These are phyloP conservation scores for Trachelus iudaicus DNA, from an alignment of 2,888 invertebrate species.

Conservation along the genomic window DNA sequence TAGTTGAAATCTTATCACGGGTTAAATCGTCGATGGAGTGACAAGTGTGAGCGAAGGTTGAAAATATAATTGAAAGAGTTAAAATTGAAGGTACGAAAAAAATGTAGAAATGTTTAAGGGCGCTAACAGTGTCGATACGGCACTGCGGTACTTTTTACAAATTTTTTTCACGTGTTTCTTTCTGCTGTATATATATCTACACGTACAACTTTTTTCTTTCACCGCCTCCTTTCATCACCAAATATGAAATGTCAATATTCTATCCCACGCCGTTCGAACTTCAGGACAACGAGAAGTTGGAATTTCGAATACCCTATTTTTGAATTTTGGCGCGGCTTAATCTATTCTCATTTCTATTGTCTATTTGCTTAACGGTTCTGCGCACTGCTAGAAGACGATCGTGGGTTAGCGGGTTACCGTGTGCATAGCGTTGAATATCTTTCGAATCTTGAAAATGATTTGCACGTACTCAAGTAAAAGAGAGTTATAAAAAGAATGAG, in stretches of 20 bases:
- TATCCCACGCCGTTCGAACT: conserved; percentile 2
- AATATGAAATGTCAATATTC: conserved; percentile 40
- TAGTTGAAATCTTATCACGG: neutral
- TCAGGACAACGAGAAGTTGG: neutral
- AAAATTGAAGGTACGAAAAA: neutral
- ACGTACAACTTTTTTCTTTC: neutral
- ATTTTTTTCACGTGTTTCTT: conserved; percentile 10
- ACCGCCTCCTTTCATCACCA: neutral
- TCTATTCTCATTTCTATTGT: neutral
- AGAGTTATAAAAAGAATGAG: no score
- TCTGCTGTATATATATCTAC: neutral
- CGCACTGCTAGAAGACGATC: neutral
- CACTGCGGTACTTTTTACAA: conserved; percentile 23
- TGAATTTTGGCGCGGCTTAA: neutral
- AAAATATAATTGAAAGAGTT: neutral
- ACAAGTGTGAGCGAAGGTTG: neutral
- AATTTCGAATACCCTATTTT: neutral
- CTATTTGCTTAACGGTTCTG: neutral
- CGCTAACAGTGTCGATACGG: neutral
- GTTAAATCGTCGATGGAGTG: neutral
- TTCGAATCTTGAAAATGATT: neutral
- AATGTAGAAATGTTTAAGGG: neutral
- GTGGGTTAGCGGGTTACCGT: neutral
- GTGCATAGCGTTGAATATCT: neutral
- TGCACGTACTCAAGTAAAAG: no score